Evolutionary conservation across 2,797 vertebrate genomes (phyloP), one percentile per base, ranked within the genome.

Genomic region (Limnodromus scolopaceus): DNA sequence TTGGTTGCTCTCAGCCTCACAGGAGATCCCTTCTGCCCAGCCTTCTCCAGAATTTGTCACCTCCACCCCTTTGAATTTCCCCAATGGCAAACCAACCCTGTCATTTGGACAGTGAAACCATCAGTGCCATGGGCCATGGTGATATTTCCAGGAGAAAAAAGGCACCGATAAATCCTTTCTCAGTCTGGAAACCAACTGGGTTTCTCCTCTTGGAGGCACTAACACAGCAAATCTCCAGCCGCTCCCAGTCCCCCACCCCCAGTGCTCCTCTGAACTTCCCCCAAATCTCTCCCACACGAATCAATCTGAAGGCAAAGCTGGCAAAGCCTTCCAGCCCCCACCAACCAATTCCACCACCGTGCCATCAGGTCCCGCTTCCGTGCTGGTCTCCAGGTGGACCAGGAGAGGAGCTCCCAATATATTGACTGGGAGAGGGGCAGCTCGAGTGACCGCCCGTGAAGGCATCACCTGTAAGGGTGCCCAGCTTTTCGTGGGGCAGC

Each of bases 201-300:
- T 93, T 93, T 60, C 58, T 95, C n/a, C 53, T 92, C 70, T 82
- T 63, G 46, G 46, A 92, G 72, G 36, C 55, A 64, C 74, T 64
- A 92, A 66, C 65, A 34, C 11, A 76, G 77, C 74, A 68, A 55
- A 77, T 79, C 66, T 89, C 57, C 74, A 95, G 83, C 83, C 43
- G 0, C 87, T 88, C 93, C 95, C 85, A 92, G 2, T 38, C 72
- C 43, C 81, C 87, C 89, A 88, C 87, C 61, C 32, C 87, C 70
- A 72, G 80, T 3, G 2, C 54, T 87, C 60, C 81, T 96, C 95
- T 95, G 90, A 96, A 97, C 90, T 72, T 84, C 19, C 83, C 93
- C 93, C 85, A 95, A 77, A 89, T 68, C 80, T 80, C 87, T 88
- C 86, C 94, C 93, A 96, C 96, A 25, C n/a, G 78, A 94, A 95